phyloP scores from a whole-genome alignment of 1,140 invertebrate genomes.

The Philaenus spumarius region DNA sequence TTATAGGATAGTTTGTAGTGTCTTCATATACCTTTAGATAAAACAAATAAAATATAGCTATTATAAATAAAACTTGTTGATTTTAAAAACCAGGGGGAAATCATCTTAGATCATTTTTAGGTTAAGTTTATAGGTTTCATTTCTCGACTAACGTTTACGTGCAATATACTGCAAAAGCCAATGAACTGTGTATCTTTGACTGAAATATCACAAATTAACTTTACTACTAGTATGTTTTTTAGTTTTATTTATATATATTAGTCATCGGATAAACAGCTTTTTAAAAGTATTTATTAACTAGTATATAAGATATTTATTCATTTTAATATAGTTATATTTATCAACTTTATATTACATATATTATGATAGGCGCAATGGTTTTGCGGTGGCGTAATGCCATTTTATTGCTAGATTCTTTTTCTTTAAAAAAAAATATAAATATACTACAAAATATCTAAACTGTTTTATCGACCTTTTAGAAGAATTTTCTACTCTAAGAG shows the following conservation, averaged over 20 bases:
- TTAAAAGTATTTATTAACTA: conserved; percentile 25
- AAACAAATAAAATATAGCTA: not conserved
- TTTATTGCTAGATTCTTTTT: conserved; percentile 20
- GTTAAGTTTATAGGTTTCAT: conserved; percentile 10
- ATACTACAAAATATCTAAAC: conserved; percentile 16
- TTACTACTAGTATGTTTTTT: not conserved
- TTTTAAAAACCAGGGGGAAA: conserved; percentile 4
- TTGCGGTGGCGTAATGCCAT: conserved; percentile 21
- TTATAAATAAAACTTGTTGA: conserved; percentile 7
- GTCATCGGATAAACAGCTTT: conserved; percentile 21
- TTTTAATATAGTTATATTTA: conserved; percentile 26
- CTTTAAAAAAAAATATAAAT: conserved; percentile 20
- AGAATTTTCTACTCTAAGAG: conserved; percentile 23
- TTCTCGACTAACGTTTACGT: conserved; percentile 12
- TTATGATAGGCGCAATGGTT: conserved; percentile 21
- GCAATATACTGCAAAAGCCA: conserved; percentile 21
- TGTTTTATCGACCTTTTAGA: conserved; percentile 3
- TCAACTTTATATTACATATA: conserved; percentile 18
- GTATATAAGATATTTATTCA: conserved; percentile 26
- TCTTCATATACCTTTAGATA: conserved; percentile 11
- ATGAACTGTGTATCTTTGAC: conserved; percentile 19
- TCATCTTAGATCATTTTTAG: not conserved
- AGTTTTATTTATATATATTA: conserved; percentile 10
- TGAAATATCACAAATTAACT: conserved; percentile 18
- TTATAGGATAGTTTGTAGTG: conserved; percentile 2